Evolutionary conservation across 2,888 invertebrate species (phyloP).

Genomic region (Zaprionus obscuricornis): DNA sequence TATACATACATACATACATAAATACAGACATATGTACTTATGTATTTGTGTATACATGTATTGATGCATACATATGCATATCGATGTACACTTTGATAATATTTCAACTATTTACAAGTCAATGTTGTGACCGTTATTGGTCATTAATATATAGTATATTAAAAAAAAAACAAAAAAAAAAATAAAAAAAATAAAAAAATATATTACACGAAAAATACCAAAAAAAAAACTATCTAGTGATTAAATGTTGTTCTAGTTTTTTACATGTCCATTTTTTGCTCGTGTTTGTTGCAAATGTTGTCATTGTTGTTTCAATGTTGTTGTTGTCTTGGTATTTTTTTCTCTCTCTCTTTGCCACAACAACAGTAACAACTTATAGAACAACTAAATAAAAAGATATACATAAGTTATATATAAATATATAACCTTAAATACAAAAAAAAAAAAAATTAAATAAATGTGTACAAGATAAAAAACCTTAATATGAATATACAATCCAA

Average conservation of each 20-base stretch:
- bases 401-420: conserved; percentile 13
- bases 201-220: background rate
- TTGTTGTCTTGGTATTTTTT: conserved; percentile 33
- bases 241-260: conserved; percentile 60
- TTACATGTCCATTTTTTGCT: conserved; percentile 63
- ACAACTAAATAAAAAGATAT: no score
- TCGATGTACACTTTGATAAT: conserved; percentile 24
- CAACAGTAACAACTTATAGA: conserved; percentile 43
- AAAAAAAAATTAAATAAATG: conserved; percentile 15
- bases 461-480: conserved; percentile 15
- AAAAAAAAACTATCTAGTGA: conserved; percentile 10
- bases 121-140: conserved; percentile 65
- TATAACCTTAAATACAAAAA: conserved; percentile 6
- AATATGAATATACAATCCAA: background rate
- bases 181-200: background rate
- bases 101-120: conserved; percentile 66
- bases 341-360: conserved; percentile 21
- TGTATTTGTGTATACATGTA: background rate
- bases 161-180: background rate
- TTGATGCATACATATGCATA: conserved; percentile 4
- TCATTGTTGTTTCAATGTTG: conserved; percentile 53
- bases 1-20: conserved; percentile 9
- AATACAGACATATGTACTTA: background rate
- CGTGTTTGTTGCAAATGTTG: conserved; percentile 67
- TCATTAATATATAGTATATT: conserved; percentile 29